phyloP scores from a whole-genome alignment of 1,140 invertebrate genomes.

The Carcinoscorpius rotundicauda region DNA sequence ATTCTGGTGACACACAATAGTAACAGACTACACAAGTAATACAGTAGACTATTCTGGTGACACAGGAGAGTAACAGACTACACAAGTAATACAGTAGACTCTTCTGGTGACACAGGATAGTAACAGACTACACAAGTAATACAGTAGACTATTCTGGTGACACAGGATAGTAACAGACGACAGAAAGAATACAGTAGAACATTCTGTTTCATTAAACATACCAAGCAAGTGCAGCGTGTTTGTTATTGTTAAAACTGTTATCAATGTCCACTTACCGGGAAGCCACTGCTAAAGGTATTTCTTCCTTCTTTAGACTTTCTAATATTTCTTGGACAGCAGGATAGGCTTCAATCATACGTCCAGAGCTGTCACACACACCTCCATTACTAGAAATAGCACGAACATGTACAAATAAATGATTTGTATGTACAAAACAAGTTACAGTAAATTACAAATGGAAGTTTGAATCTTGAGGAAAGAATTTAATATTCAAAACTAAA shows the following conservation, averaged over 20 bases:
- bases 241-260: conserved; percentile 38
- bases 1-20: no score
- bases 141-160: no score
- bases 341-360: conserved; percentile 41
- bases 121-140: no score
- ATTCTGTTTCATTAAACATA: no score
- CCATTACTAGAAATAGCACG: conserved; percentile 23
- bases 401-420: background rate
- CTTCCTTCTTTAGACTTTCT: conserved; percentile 9
- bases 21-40: no score
- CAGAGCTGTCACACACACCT: conserved; percentile 39
- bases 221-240: conserved; percentile 46
- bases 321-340: conserved; percentile 48
- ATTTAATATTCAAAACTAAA: background rate
- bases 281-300: conserved; percentile 13
- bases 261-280: conserved; percentile 5
- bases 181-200: no score
- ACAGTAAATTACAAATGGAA: background rate
- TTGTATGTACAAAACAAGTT: background rate
- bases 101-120: no score
- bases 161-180: no score
- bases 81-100: no score
- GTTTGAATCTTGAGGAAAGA: no score
- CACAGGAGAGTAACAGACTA: no score
- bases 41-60: no score